These are phyloP conservation scores for Atrina japonica DNA, from an alignment of 2,888 invertebrate species.

Conservation along the genomic window DNA sequence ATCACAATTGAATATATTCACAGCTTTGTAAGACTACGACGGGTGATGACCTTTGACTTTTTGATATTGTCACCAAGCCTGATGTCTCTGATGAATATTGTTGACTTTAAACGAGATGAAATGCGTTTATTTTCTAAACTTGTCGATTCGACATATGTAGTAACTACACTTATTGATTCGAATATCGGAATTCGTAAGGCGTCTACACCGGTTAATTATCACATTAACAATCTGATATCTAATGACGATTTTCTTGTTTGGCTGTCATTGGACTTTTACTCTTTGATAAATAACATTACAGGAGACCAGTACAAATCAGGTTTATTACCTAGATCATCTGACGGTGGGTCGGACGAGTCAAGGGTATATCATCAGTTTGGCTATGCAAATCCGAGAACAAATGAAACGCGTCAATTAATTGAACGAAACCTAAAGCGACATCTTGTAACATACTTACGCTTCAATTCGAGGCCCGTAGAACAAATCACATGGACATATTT, in stretches of 20 bases:
- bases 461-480: background rate
- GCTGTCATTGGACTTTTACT: background rate
- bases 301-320: slow-evolving; percentile 18
- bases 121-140: background rate
- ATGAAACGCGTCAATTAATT: background rate
- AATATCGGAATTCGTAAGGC: background rate
- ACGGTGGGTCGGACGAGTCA: slow-evolving; percentile 10
- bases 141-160: background rate
- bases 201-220: background rate
- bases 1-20: background rate
- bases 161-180: slow-evolving; percentile 1
- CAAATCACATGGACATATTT: slow-evolving; percentile 17
- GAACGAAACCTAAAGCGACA: background rate
- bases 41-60: background rate
- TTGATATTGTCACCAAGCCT: slow-evolving; percentile 15
- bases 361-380: slow-evolving; percentile 16
- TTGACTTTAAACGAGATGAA: slow-evolving; percentile 3
- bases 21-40: background rate
- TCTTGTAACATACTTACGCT: background rate
- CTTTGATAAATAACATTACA: slow-evolving; percentile 4
- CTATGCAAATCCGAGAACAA: background rate
- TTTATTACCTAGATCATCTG: slow-evolving; percentile 9
- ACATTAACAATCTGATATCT: background rate
- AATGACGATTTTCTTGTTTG: background rate
- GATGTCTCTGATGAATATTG: slow-evolving; percentile 4